Evolutionary conservation across 1,140 invertebrate genomes (phyloP).

Genomic region (Heliconius congener): DNA sequence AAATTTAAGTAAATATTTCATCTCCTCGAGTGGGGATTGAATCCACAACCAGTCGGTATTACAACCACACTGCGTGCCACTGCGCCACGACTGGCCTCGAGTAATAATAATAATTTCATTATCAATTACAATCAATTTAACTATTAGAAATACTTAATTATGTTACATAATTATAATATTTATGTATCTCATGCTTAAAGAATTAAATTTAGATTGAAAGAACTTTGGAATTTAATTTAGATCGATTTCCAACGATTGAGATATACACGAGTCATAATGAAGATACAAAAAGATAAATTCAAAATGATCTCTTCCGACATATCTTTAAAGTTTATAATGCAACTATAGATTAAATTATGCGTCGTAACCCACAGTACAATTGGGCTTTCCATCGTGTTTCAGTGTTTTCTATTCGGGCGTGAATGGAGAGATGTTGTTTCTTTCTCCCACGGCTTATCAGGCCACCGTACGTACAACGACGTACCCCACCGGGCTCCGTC

Average conservation of each 20-base stretch:
- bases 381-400: constrained; percentile 25
- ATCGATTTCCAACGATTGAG: constrained; percentile 11
- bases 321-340: constrained; percentile 8
- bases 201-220: neutral
- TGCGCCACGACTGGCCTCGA: too few relatives aligned
- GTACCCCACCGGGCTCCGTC: constrained; percentile 25
- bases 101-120: too few relatives aligned
- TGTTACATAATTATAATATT: neutral
- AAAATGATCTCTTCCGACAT: neutral
- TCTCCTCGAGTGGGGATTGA: too few relatives aligned
- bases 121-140: too few relatives aligned
- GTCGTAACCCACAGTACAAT: constrained; percentile 24
- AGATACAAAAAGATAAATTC: neutral
- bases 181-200: neutral
- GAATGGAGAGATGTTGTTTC: constrained; percentile 40
- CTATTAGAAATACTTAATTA: neutral
- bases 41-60: too few relatives aligned
- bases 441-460: constrained; percentile 43
- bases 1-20: too few relatives aligned
- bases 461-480: constrained; percentile 10
- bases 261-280: constrained; percentile 2
- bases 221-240: neutral
- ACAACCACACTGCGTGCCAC: too few relatives aligned
- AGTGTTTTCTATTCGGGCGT: constrained; percentile 30
- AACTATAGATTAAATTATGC: constrained; percentile 10